Percentiles rank a stretch among this genome's conserved stretches.
These are phyloP conservation scores for Parus major DNA, from an alignment of 2,113 vertebrate genomes.

Conservation along the genomic window DNA sequence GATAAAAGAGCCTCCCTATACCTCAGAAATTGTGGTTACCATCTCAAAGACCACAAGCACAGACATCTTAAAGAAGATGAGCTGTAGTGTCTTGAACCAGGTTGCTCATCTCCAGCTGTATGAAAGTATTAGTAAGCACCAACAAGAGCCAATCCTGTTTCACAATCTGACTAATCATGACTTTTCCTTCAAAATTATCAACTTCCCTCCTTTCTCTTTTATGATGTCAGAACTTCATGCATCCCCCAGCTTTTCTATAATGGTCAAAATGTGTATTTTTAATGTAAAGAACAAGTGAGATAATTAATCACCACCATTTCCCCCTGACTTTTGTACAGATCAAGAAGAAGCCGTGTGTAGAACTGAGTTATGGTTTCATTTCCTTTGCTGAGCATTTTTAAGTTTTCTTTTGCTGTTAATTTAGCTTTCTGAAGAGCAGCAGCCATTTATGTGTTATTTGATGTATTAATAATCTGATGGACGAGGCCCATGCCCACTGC, in stretches of 20 bases:
- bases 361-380: slow-evolving; percentile 19
- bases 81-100: background rate
- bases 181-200: background rate
- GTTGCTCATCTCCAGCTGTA: background rate
- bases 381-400: slow-evolving; percentile 28
- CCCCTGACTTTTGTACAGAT: background rate
- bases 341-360: background rate
- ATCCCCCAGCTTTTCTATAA: background rate
- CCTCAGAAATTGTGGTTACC: background rate
- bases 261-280: slow-evolving; percentile 25
- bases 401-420: slow-evolving; percentile 17
- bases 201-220: background rate
- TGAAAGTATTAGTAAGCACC: background rate
- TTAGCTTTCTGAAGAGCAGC: background rate
- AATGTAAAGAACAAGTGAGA: slow-evolving; percentile 44
- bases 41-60: background rate
- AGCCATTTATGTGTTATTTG: background rate
- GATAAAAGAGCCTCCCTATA: background rate
- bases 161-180: background rate
- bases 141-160: background rate
- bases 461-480: background rate
- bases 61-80: background rate
- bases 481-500: background rate
- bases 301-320: slow-evolving; percentile 12
- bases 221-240: background rate